phyloP scores from a whole-genome alignment of 2,797 vertebrate species.

The Dryobates pubescens region DNA sequence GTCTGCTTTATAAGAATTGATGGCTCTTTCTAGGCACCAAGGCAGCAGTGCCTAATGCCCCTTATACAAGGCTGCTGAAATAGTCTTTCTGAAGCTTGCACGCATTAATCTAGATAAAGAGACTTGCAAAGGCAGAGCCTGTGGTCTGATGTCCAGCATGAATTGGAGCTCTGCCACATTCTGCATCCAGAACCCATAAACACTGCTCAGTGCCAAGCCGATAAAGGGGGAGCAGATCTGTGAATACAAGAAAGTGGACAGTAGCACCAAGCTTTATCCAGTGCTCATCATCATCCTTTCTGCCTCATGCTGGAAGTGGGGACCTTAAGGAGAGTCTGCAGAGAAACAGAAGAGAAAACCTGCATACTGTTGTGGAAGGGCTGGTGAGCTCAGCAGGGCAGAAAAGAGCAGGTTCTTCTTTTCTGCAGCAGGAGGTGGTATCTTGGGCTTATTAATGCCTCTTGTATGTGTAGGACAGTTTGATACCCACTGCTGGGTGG shows the following conservation, averaged over 20 bases:
- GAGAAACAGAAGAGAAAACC: neutral
- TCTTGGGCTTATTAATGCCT: neutral
- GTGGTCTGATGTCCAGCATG: neutral
- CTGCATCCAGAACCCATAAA: neutral
- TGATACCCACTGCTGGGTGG: neutral
- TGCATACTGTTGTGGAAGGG: neutral
- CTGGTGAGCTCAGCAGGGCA: neutral
- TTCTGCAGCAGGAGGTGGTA: neutral
- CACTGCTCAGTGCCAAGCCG: neutral
- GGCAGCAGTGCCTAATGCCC: constrained; percentile 27
- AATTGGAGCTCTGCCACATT: neutral
- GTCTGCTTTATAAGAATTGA: constrained; percentile 26
- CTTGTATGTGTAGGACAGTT: neutral
- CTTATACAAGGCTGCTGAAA: neutral
- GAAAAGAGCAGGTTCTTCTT: neutral
- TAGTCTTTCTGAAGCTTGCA: constrained; percentile 19
- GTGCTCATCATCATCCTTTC: neutral
- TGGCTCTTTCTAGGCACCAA: constrained; percentile 12
- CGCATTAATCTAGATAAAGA: constrained; percentile 30
- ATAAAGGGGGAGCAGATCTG: neutral
- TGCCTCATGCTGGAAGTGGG: neutral
- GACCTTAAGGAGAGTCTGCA: neutral
- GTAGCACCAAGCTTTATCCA: neutral
- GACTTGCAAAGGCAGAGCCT: neutral
- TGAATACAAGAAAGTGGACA: neutral